Evolutionary conservation across 2,113 vertebrate genomes (phyloP).

Genomic region (Myotis lucifugus): DNA sequence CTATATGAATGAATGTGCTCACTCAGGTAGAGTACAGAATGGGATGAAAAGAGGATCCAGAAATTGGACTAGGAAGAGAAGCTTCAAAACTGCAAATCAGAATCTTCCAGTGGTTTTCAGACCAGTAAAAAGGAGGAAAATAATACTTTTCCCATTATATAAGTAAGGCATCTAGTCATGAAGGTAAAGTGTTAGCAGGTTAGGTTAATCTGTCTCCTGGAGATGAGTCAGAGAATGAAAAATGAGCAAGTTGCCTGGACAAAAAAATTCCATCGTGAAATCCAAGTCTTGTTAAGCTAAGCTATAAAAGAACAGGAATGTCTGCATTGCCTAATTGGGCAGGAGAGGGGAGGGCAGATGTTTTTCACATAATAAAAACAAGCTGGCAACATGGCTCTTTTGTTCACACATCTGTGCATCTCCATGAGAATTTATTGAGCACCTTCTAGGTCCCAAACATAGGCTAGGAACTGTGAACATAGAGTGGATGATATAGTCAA

Average conservation of each 20-base stretch:
- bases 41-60: neutral
- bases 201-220: neutral
- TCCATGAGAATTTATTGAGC: neutral
- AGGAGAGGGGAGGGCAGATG: neutral
- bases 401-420: conserved; percentile 9
- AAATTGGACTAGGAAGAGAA: conserved; percentile 15
- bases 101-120: neutral
- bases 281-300: conserved; percentile 19
- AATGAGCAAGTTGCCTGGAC: neutral
- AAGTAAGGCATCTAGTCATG: neutral
- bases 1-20: neutral
- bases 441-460: neutral
- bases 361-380: neutral
- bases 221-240: conserved; percentile 6
- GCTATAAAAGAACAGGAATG: conserved; percentile 20
- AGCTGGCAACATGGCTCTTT: neutral
- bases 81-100: neutral
- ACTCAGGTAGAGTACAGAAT: neutral
- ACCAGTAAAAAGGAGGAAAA: neutral
- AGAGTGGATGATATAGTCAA: neutral
- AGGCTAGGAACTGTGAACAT: neutral
- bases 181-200: conserved; percentile 14
- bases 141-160: neutral
- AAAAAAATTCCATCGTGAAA: conserved; percentile 30
- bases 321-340: neutral